phyloP scores from a whole-genome alignment of 2,113 vertebrate species.

The Thunnus thynnus region DNA sequence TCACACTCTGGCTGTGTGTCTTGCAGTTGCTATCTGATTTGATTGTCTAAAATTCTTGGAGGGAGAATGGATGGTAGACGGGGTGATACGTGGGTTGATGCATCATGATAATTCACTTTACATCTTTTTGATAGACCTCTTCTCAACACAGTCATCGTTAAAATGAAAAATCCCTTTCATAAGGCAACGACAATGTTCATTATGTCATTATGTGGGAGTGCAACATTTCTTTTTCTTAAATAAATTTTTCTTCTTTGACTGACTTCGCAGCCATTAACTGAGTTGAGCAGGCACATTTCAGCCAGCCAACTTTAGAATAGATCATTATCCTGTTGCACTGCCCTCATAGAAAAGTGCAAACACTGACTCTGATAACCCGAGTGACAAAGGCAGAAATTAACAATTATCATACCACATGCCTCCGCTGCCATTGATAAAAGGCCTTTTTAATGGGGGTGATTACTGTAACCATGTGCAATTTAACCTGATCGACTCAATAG shows the following conservation, averaged over 20 bases:
- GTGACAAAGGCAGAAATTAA: constrained; percentile 54
- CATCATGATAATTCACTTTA: constrained; percentile 70
- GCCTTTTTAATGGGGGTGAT: constrained; percentile 62
- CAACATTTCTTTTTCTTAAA: constrained; percentile 58
- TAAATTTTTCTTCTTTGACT: constrained; percentile 60
- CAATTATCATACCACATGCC: constrained; percentile 65
- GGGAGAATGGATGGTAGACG: constrained; percentile 25
- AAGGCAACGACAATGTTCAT: constrained; percentile 65
- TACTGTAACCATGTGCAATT: constrained; percentile 74
- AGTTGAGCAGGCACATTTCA: constrained; percentile 40
- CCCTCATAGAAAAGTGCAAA: constrained; percentile 31
- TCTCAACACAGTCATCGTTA: constrained; percentile 57
- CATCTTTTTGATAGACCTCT: constrained; percentile 63
- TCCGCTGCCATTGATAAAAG: constrained; percentile 58
- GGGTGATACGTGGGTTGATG: constrained; percentile 51
- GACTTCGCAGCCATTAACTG: constrained; percentile 57
- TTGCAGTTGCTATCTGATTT: constrained; percentile 42
- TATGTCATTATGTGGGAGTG: constrained; percentile 70
- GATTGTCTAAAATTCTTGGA: constrained; percentile 47
- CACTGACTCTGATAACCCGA: constrained; percentile 53
- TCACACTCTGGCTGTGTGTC: constrained; percentile 26
- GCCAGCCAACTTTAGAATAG: constrained; percentile 54
- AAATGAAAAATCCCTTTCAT: constrained; percentile 70
- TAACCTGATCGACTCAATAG: constrained; percentile 75
- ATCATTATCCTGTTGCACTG: constrained; percentile 56